A percentile compares a stretch with the other conserved stretches of the same genome.
Conservation (phyloP, 2,888 invertebrate genomes). For the Metacarcinus magister region DNA sequence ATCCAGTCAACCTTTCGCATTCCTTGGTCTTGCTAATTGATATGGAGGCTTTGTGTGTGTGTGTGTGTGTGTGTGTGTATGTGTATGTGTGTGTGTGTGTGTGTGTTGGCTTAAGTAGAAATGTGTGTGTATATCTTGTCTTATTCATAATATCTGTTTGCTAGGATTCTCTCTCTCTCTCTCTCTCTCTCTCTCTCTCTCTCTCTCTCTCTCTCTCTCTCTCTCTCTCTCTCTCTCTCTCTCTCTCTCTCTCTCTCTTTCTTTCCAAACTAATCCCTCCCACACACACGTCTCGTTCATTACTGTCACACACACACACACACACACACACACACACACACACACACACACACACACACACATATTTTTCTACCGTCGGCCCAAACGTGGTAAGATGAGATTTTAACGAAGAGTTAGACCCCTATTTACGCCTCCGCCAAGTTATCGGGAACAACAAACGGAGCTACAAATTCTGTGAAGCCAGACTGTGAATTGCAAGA, state of each 20-base stretch:
- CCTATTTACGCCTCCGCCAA: neutral
- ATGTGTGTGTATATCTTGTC: too few species aligned
- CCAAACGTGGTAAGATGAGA: too few species aligned
- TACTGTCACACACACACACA: neutral
- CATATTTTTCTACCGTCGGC: neutral
- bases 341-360: neutral
- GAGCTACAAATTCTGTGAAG: neutral
- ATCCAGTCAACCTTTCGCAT: too few species aligned
- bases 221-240: conserved; percentile 63
- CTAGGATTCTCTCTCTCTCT: too few species aligned
- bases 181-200: conserved; percentile 32
- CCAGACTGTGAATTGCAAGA: neutral
- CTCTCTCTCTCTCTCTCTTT: conserved; percentile 62
- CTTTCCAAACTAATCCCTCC: neutral
- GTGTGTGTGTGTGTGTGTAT: too few species aligned
- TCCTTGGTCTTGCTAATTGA: too few species aligned
- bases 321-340: neutral
- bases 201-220: conserved; percentile 49
- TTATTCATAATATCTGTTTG: too few species aligned
- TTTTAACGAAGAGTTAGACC: neutral
- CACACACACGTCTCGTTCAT: neutral
- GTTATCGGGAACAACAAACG: neutral
- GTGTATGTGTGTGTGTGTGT: too few species aligned
- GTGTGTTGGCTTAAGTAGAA: too few species aligned
- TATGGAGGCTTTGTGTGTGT: too few species aligned